Evolutionary conservation across 2,797 vertebrate genomes (phyloP).

Genomic region (Potorous gilbertii): DNA sequence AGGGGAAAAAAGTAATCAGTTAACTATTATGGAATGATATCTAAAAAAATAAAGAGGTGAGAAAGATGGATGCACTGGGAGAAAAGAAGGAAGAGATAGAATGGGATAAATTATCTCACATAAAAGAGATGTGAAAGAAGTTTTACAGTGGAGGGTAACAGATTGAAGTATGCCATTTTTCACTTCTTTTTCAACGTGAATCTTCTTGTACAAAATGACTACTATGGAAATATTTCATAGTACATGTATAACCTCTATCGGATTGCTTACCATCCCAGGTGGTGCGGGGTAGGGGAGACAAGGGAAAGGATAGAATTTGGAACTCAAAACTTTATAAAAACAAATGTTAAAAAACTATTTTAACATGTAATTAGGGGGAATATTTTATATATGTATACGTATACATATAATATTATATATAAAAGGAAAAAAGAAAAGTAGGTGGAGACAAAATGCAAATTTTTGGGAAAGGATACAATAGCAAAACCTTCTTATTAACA

Average conservation of each 20-base stretch:
- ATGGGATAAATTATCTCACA: background rate
- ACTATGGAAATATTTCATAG: background rate
- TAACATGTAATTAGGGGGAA: background rate
- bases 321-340: background rate
- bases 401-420: too few species aligned
- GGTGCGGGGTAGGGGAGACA: background rate
- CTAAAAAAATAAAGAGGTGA: background rate
- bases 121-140: background rate
- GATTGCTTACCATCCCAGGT: background rate
- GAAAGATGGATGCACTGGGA: background rate
- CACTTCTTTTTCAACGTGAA: background rate
- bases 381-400: too few species aligned
- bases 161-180: background rate
- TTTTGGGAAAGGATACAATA: background rate
- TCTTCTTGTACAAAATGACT: background rate
- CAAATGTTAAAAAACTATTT: background rate
- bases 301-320: background rate
- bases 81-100: background rate
- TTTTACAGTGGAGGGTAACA: background rate
- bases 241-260: background rate
- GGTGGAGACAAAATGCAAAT: background rate
- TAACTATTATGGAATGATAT: background rate
- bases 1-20: background rate
- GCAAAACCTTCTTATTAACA: background rate
- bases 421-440: background rate